phyloP scores from a whole-genome alignment of 2,888 invertebrate genomes.

The Ornithoptera priamus region DNA sequence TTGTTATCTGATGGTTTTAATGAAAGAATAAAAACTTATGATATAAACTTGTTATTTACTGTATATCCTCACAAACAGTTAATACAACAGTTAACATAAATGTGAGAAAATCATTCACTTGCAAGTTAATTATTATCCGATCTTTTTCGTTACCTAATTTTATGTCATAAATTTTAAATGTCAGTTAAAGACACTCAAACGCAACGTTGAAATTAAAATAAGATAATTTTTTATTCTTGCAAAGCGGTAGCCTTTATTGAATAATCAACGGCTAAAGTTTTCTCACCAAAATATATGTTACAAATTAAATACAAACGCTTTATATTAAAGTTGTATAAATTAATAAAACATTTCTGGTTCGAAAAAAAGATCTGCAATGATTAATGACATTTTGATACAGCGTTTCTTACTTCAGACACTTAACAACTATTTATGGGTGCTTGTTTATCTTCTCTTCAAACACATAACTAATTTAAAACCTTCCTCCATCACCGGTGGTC shows the following conservation, averaged over 20 bases:
- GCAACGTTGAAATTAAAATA: neutral
- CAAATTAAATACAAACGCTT: constrained; percentile 1
- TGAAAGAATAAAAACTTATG: too few species aligned
- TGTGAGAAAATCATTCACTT: too few species aligned
- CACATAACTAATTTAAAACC: constrained; percentile 1
- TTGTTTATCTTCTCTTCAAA: neutral
- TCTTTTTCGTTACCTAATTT: too few species aligned
- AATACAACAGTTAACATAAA: too few species aligned
- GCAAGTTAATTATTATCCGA: too few species aligned
- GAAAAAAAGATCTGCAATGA: neutral
- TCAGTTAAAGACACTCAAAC: constrained; percentile 9
- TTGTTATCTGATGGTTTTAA: too few species aligned
- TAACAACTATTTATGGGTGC: neutral
- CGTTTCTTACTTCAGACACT: neutral
- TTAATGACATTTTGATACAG: neutral
- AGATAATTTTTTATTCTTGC: neutral
- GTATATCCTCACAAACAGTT: too few species aligned
- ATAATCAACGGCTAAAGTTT: constrained; percentile 9
- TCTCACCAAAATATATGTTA: constrained; percentile 13
- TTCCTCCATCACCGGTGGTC: constrained; percentile 4
- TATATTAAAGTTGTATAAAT: constrained; percentile 10
- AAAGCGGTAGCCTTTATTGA: constrained; percentile 1
- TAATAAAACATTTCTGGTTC: neutral
- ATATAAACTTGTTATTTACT: too few species aligned
- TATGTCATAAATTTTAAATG: constrained; percentile 7